Evolutionary conservation across 2,888 invertebrate species (phyloP), one percentile per base, ranked within the genome.

Genomic region (Drosophila putrida): DNA sequence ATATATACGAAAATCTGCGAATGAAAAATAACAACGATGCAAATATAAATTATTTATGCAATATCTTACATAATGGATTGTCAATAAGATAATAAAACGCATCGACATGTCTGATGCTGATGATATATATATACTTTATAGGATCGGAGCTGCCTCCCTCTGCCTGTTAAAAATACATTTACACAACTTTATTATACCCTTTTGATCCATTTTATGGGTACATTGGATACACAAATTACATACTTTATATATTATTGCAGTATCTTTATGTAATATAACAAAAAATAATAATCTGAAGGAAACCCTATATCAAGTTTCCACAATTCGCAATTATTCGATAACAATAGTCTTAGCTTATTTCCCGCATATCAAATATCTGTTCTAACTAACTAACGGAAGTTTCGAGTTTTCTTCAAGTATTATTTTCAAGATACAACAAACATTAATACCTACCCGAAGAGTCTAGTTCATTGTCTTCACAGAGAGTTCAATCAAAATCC

Each of bases 401-500:
- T 43, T 25, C 35, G 25, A 44, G 54, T 35, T 55, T 41, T 44
- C 54, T 54, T 54, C 33, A n/a, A 41, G 13, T 20, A 55, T 43
- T 43, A 43, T 43, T 43, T 50, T 15, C 47, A 4, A n/a, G 10
- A 54, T 20, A 20, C 10, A 31, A 51, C 31, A 15, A 28, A 20
- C 20, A 20, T 4, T 3, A 15, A 8, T 9, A n/a, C 53, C 31
- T 25, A 51, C 2, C 27, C 36, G 6, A 20, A 6, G 25, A 25
- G 43, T 43, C 25, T 38, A n/a, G 25, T 55, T 25, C 54, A 43
- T 31, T 53, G n/a, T 43, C 54, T 43, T 44, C 41, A 63, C 10
- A 51, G 27, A 36, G 58, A 76, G 46, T 64, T 73, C 38, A 77
- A 74, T 61, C 57, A 77, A 74, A 72, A 77, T 50, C 36, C 35